Base-by-base conservation (phyloP, 2,797 vertebrate genomes). In the Mareca penelope region DNA sequence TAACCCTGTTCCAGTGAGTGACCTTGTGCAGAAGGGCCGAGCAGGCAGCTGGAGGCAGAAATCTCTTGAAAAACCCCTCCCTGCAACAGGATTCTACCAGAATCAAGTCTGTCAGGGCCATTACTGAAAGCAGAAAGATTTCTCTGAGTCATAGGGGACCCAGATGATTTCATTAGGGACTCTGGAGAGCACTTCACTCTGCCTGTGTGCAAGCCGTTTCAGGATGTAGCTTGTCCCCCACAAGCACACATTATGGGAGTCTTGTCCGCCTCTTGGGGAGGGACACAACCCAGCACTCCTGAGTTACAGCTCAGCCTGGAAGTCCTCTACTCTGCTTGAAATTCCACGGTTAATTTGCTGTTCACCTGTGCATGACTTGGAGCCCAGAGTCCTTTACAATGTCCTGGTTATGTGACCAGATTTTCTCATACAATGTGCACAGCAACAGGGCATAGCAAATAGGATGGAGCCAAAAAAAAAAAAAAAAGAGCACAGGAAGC, bases 131-230 rank as follows among this genome's bases (percentile, higher is more conserved):
- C 83, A 87, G 84, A 6, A 88, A 72, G 78, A 67, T 88, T 93
- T 82, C 63, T 95, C 75, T 85, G 93, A 93, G 80, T 94, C 90
- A 93, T 4, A 85, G 37, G 55, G 48, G 80, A 79, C 15, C 23
- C 24, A 15, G 56, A 44, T 85, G 89, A 90, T 88, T 93, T 91
- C 59, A 57, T 61, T 46, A 85, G 67, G 46, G 85, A 37, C 69
- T 80, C 42, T 29, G 56, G 53, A 85, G 50, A 89, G 88, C 37
- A 2, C 13, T 82, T 56, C 77, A n/a, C 46, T 31, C 79, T 73
- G 65, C 50, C 46, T 33, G 57, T 22, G 5, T 50, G 33, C 57
- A 14, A 67, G 82, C 35, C 24, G 35, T 44, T 61, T 63, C 80
- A 56, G 76, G 53, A 53, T 77, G 76, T 13, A 56, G 29, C 48